A percentile compares a stretch with the other conserved stretches of the same genome.
These are phyloP conservation scores for Watsonalla binaria DNA, from an alignment of 2,888 invertebrate species.

Conservation along the genomic window DNA sequence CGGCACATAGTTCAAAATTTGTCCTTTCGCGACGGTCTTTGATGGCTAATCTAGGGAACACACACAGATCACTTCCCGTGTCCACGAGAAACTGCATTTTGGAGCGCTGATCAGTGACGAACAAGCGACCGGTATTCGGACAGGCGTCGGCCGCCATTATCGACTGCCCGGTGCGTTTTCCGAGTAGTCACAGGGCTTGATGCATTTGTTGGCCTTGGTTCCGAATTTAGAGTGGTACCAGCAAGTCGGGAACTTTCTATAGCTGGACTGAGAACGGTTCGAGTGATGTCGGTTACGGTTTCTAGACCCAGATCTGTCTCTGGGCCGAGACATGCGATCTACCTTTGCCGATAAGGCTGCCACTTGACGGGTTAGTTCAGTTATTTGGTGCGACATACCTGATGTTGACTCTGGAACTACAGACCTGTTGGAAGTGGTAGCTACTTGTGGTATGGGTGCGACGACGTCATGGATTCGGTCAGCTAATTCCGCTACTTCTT, in stretches of 20 bases:
- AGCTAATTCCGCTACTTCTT: neutral
- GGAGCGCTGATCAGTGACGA: neutral
- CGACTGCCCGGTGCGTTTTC: neutral
- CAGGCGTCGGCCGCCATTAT: constrained; percentile 6
- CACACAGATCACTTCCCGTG: constrained; percentile 9
- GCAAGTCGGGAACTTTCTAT: no score
- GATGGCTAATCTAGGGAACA: constrained; percentile 8
- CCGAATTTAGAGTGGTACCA: no score
- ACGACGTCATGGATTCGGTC: neutral
- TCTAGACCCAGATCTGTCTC: no score
- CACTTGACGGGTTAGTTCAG: neutral
- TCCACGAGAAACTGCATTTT: constrained; percentile 4
- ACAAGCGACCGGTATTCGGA: neutral
- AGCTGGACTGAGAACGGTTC: no score
- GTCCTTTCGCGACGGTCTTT: constrained; percentile 2
- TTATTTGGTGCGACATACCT: neutral
- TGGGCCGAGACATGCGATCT: neutral
- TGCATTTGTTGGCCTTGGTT: no score
- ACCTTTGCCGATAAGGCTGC: neutral
- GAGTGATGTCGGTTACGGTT: no score
- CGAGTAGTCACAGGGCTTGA: no score
- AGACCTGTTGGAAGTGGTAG: neutral
- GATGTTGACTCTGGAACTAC: no score
- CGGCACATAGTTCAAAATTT: constrained; percentile 10
- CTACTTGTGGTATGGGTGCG: neutral